Base-by-base conservation (phyloP, 2,113 vertebrate species). In the Caranx ignobilis region DNA sequence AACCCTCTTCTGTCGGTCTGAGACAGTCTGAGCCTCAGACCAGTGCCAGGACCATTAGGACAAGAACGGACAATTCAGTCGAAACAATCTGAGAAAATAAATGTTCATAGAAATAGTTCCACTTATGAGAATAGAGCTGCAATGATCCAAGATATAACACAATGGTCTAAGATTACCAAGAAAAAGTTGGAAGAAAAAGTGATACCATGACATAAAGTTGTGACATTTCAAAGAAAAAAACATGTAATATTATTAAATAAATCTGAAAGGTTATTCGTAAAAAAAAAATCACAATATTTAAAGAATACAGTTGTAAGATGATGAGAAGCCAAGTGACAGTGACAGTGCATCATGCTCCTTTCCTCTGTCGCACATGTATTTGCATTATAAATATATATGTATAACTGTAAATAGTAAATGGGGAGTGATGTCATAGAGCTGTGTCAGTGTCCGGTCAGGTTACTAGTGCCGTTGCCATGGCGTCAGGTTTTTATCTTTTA, bases 321-420 rank as follows among this genome's bases (percentile, higher is more conserved):
- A 2, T 12, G 10, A 45, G 5, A 43, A 37, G 37, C 8, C 5
- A 37, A 37, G 5, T 37, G 37, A 37, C 37, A 37, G 37, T 69
- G 21, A 63, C 15, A 11, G 4, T 18, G n/a, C 2, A 4, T 54
- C 11, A 39, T 9, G 3, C 66, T 47, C 43, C 37, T 45, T 6
- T 34, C 32, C 60, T 61, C 11, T n/a, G 57, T 34, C 48, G 50
- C 37, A 61, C 5, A 61, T 60, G 47, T 75, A 12, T 59, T 19
- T 37, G 50, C 34, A 31, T 21, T 48, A 31, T 69, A 19, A 32
- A 35, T 48, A 31, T 88, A 82, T 83, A 79, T 75, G 75, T 79
- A 52, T 70, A 21, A 72, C 32, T 91, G 75, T 89, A 74, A 63
- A 87, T 79, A 79, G 75, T 79, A 39, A 81, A 18, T 41, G 12